These are phyloP conservation scores for Oreochromis tanganicae DNA, from an alignment of 2,113 vertebrate species.

Conservation along the genomic window DNA sequence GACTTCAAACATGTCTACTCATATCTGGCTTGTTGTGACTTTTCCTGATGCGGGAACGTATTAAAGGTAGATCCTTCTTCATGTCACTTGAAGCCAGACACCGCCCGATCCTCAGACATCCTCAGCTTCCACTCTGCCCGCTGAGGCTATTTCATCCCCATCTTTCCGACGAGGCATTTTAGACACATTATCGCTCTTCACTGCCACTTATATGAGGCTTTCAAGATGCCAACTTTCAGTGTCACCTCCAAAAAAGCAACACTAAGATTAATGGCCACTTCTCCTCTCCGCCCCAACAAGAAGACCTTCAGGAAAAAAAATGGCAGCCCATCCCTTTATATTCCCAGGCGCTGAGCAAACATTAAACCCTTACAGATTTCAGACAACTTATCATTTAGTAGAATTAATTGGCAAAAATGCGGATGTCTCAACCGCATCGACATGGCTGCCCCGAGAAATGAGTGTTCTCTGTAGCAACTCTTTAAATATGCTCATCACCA, in stretches of 20 bases:
- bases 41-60: constrained; percentile 2
- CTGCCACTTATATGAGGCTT: constrained; percentile 15
- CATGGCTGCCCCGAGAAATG: neutral
- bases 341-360: neutral
- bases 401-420: neutral
- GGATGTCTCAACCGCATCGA: neutral
- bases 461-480: neutral
- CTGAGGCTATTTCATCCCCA: constrained; percentile 3
- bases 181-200: constrained; percentile 14
- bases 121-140: neutral
- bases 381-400: neutral
- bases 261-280: neutral
- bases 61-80: constrained; percentile 28
- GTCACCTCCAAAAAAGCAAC: neutral
- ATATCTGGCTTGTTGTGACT: neutral
- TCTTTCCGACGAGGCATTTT: neutral
- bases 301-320: neutral
- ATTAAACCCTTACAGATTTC: neutral
- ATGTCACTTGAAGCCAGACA: constrained; percentile 1
- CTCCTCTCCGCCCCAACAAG: neutral
- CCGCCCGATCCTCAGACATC: neutral
- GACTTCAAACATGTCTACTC: neutral
- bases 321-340: neutral
- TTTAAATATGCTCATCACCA: constrained; percentile 20
- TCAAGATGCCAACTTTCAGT: constrained; percentile 20